phyloP scores from a whole-genome alignment of 1,140 invertebrate genomes.

The Drosophila parabipectinata region DNA sequence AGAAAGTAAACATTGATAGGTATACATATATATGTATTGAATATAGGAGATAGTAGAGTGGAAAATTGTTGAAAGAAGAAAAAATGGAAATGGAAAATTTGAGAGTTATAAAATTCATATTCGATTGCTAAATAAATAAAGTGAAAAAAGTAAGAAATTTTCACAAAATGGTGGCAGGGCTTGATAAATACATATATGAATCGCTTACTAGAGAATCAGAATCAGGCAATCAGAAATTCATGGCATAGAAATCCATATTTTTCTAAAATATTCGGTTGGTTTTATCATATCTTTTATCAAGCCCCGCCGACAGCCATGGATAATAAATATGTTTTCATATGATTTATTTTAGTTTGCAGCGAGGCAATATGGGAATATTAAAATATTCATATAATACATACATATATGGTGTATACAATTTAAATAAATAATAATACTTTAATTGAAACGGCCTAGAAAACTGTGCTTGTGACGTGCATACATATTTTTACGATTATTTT shows the following conservation, averaged over 20 bases:
- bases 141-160: conserved; percentile 4
- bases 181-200: conserved; percentile 19
- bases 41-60: conserved; percentile 35
- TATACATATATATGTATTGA: conserved; percentile 35
- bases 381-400: conserved; percentile 67
- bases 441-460: conserved; percentile 78
- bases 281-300: conserved; percentile 40
- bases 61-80: conserved; percentile 24
- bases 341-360: conserved; percentile 44
- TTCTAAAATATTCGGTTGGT: background rate
- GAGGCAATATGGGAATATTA: conserved; percentile 47
- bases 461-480: conserved; percentile 80
- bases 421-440: conserved; percentile 71
- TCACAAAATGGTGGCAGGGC: conserved; percentile 14
- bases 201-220: background rate
- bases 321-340: conserved; percentile 47
- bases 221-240: conserved; percentile 3
- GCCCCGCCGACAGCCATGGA: conserved; percentile 44
- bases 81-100: conserved; percentile 13
- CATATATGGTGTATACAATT: conserved; percentile 59
- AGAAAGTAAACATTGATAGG: conserved; percentile 62
- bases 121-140: conserved; percentile 20
- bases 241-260: conserved; percentile 30
- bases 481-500: conserved; percentile 64
- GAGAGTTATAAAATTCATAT: conserved; percentile 9